Evolutionary conservation across 1,140 invertebrate genomes (phyloP), one percentile per base, ranked within the genome.

Genomic region (Lethrus apterus): DNA sequence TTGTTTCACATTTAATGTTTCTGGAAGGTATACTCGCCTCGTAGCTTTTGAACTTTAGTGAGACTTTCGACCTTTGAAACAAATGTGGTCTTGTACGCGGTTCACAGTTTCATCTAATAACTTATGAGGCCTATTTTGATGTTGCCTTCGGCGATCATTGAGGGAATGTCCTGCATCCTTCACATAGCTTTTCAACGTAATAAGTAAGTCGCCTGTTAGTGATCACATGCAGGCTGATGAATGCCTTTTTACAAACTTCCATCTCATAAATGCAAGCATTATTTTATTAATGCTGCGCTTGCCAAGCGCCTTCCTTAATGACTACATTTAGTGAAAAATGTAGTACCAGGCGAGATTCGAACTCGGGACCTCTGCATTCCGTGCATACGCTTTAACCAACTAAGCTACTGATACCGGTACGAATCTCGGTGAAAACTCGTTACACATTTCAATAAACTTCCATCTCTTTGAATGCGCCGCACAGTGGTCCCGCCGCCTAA

Each of bases 1-100:
- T 11, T 36, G 15, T 36, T 44, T 44, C 9, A 33, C 21, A 44
- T 44, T 33, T 33, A 44, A n/a, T n/a, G 42, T 44, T 20, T 44
- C 42, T 17, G 42, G 42, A 32, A 44, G 30, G 21, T 44, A 44
- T n/a, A 44, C 13, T 44, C 21, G 4, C 33, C 42, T 43, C 18
- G 23, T 30, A n/a, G 20, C 21, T 33, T 33, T 44, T 14, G 23
- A 33, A 33, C 29, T 33, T 33, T 44, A 44, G 23, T 44, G 30
- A 29, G 42, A 44, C 21, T 19, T 20, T 4, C 30, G n/a, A 44
- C 42, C 42, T 33, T 44, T 32, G 14, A 44, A 44, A 2, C 14
- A 15, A 17, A 33, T 44, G 23, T 44, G 42, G n/a, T 32, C 30
- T 3, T 43, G 21, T n/a, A 23, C 4, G 10, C 3, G 10, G 19